A percentile compares a stretch with the other conserved stretches of the same genome.
These are phyloP conservation scores for Zaprionus camerounensis DNA, from an alignment of 1,140 invertebrate species.

Conservation along the genomic window DNA sequence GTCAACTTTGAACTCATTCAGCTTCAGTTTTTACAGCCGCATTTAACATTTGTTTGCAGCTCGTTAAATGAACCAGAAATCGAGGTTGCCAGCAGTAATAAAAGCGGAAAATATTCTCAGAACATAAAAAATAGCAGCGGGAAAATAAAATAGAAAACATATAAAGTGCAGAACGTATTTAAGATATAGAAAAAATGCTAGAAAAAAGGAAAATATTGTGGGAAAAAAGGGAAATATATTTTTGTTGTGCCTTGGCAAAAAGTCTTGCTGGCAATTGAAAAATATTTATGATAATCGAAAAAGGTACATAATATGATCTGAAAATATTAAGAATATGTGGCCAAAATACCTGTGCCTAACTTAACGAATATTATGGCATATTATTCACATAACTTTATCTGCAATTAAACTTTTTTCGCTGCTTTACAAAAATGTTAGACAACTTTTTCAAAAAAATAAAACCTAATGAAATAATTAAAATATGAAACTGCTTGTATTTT, in stretches of 20 bases:
- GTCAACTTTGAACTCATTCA: neutral
- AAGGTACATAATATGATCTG: neutral
- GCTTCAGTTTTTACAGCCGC: neutral
- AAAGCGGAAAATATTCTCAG: neutral
- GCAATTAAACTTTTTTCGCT: too few species aligned
- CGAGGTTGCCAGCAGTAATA: neutral
- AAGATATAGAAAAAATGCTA: neutral
- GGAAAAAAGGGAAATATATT: neutral
- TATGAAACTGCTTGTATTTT: neutral
- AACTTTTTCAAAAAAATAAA: neutral
- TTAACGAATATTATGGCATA: neutral
- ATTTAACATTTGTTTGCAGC: conserved; percentile 6
- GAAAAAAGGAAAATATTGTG: neutral
- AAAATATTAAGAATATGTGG: neutral
- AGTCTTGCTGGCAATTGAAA: neutral
- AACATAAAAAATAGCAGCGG: neutral
- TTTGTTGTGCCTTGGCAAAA: neutral
- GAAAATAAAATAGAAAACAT: neutral
- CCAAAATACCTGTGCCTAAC: rapidly evolving
- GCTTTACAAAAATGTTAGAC: neutral
- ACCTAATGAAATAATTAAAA: neutral
- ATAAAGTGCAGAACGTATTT: neutral
- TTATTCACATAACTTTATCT: neutral
- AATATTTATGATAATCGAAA: neutral
- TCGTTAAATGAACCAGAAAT: conserved; percentile 7